Evolutionary conservation across 2,797 vertebrate genomes (phyloP).

Genomic region (Morelia viridis): DNA sequence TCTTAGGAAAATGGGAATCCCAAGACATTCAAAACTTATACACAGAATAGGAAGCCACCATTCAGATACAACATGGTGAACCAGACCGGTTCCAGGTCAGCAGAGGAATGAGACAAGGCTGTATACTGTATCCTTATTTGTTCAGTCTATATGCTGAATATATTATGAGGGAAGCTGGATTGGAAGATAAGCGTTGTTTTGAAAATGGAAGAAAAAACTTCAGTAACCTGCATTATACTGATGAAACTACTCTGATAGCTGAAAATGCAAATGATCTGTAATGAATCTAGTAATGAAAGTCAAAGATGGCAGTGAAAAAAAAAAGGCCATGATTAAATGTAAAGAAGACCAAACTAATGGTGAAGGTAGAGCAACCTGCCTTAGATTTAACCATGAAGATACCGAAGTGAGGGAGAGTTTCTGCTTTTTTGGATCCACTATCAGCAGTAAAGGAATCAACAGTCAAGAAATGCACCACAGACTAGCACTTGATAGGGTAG

Average conservation of each 20-base stretch:
- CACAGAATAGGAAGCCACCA: background rate
- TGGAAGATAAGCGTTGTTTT: background rate
- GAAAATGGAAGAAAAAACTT: background rate
- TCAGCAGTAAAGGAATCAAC: background rate
- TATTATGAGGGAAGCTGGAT: background rate
- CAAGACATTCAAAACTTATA: background rate
- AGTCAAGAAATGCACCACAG: background rate
- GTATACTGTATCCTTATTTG: background rate
- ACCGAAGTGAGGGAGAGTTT: background rate
- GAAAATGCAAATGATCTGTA: too few species aligned
- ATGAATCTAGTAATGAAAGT: too few species aligned
- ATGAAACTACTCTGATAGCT: too few species aligned
- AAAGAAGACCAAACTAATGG: too few species aligned
- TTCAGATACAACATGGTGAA: background rate
- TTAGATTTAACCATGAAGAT: background rate
- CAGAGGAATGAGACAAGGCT: background rate
- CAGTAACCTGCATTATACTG: background rate
- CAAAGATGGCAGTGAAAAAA: too few species aligned
- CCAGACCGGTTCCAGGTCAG: background rate
- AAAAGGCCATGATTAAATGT: too few species aligned
- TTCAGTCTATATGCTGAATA: background rate
- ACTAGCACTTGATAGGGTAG: background rate
- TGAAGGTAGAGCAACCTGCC: background rate
- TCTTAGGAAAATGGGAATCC: background rate
- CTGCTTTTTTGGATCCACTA: background rate